Evolutionary conservation across 2,797 vertebrate genomes (phyloP).

Genomic region (Sphenopsis melanotis): DNA sequence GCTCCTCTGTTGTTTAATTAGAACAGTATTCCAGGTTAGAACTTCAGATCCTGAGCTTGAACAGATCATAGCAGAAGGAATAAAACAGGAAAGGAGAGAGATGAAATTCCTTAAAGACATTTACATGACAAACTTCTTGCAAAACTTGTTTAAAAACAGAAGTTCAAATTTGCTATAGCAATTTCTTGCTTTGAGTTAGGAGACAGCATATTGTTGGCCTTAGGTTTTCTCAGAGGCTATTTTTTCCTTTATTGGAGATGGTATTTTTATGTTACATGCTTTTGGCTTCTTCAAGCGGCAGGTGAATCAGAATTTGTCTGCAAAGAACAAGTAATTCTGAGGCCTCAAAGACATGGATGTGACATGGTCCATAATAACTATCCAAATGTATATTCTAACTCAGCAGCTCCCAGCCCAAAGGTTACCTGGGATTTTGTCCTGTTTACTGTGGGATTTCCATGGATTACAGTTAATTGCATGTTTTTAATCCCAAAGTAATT

Average conservation of each 20-base stretch:
- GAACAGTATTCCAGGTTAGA: not conserved
- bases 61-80: not conserved
- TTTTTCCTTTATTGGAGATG: not conserved
- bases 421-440: not conserved
- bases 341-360: not conserved
- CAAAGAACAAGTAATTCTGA: not conserved
- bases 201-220: not conserved
- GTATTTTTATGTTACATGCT: not conserved
- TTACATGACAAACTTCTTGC: not conserved
- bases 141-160: not conserved
- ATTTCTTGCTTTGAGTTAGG: not conserved
- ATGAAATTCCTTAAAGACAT: not conserved
- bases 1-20: not conserved
- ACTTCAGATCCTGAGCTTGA: not conserved
- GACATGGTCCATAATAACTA: not conserved
- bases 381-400: not conserved
- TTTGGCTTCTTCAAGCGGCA: not conserved
- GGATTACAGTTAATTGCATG: not conserved
- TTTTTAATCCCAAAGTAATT: not conserved
- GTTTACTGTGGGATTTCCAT: not conserved
- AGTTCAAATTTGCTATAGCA: not conserved
- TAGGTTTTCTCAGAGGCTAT: not conserved
- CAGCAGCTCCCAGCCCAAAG: not conserved
- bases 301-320: not conserved
- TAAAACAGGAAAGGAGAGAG: not conserved